phyloP scores from a whole-genome alignment of 2,797 vertebrate genomes.

The Oryzias sinensis region DNA sequence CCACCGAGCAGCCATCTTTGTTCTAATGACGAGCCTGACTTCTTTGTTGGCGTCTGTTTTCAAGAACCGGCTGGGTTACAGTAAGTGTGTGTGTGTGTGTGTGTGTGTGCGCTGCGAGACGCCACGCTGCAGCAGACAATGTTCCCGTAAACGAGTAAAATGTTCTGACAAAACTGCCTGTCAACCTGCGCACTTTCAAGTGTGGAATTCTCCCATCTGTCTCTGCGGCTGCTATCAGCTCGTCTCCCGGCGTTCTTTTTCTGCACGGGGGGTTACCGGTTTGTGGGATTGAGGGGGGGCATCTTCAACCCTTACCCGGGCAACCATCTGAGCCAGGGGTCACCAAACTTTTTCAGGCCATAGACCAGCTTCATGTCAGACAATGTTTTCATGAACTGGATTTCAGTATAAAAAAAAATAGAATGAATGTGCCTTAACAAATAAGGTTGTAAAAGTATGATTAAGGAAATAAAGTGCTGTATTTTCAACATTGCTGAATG shows the following conservation, averaged over 20 bases:
- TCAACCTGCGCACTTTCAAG: slow-evolving; percentile 57
- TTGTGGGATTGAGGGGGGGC: slow-evolving; percentile 40
- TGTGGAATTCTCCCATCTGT: slow-evolving; percentile 48
- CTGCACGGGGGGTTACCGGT: slow-evolving; percentile 44
- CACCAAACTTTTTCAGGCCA: too few relatives aligned
- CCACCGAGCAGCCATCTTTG: slow-evolving; percentile 75
- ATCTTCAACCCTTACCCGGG: slow-evolving; percentile 45
- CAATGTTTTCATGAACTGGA: too few relatives aligned
- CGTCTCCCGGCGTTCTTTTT: slow-evolving; percentile 34
- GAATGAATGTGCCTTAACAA: too few relatives aligned
- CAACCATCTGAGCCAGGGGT: slow-evolving; percentile 58
- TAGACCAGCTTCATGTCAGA: too few relatives aligned
- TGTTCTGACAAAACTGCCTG: slow-evolving; percentile 53
- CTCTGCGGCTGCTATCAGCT: slow-evolving; percentile 20
- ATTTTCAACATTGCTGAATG: too few relatives aligned
- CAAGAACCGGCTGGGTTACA: slow-evolving; percentile 72
- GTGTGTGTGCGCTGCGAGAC: slow-evolving; percentile 36
- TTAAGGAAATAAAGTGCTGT: too few relatives aligned
- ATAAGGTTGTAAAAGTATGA: too few relatives aligned
- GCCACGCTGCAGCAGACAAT: slow-evolving; percentile 47
- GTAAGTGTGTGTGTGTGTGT: slow-evolving; percentile 39
- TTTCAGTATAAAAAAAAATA: too few relatives aligned
- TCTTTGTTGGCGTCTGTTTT: slow-evolving; percentile 73
- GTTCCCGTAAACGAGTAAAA: slow-evolving; percentile 42
- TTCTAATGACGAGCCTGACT: slow-evolving; percentile 71